Conservation (phyloP, 2,113 vertebrate genomes). For the Gila orcuttii region DNA sequence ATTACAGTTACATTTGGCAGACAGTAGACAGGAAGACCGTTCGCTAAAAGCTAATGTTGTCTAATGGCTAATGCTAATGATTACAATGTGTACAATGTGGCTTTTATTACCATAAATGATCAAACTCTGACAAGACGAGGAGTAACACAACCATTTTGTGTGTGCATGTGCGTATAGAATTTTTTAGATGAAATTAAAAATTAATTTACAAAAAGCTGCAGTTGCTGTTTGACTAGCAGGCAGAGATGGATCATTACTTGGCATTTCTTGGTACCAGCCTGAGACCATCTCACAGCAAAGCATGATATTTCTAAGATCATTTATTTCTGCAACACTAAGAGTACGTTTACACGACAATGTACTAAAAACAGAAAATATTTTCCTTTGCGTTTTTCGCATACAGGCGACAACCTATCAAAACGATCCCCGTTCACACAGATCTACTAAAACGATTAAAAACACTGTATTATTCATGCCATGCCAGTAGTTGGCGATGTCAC, state of each 20-base stretch:
- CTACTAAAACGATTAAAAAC: too few relatives aligned
- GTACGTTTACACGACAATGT: too few relatives aligned
- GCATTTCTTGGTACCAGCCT: neutral
- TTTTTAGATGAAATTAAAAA: neutral
- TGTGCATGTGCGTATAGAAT: neutral
- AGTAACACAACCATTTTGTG: neutral
- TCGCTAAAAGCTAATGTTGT: neutral
- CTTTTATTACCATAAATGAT: neutral
- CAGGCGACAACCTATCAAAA: too few relatives aligned
- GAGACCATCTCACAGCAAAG: neutral
- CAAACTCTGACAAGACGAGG: neutral
- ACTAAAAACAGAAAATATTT: too few relatives aligned
- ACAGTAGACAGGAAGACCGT: neutral
- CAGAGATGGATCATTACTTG: slow-evolving; percentile 16
- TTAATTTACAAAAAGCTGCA: neutral
- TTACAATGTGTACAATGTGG: neutral
- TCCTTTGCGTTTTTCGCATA: too few relatives aligned
- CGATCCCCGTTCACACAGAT: too few relatives aligned
- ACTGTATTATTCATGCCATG: too few relatives aligned
- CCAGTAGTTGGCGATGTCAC: too few relatives aligned
- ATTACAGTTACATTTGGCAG: neutral
- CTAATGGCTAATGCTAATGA: too few relatives aligned
- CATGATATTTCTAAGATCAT: neutral
- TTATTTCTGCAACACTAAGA: neutral
- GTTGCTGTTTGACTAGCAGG: neutral